Conservation (phyloP, 2,113 vertebrate genomes). For the Sebastes fasciatus region DNA sequence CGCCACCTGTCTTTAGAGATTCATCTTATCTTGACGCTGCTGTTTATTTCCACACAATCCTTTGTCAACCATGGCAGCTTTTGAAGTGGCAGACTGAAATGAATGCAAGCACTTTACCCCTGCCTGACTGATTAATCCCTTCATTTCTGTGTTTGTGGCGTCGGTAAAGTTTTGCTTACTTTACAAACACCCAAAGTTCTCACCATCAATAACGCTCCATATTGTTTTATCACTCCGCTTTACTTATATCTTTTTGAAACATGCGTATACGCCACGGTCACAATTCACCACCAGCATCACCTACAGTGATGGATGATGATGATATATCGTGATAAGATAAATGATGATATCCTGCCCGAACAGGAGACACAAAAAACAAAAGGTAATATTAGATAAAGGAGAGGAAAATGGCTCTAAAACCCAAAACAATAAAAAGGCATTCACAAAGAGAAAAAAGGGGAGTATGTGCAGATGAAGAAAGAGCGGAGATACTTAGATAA, state of each 20-base stretch:
- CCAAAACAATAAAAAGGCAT: neutral
- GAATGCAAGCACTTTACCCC: conserved; percentile 38
- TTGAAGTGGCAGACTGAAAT: conserved; percentile 50
- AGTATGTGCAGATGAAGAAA: neutral
- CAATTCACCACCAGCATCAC: conserved; percentile 9
- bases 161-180: conserved; percentile 43
- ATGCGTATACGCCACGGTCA: conserved; percentile 15
- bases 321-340: conserved; percentile 34
- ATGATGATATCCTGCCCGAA: conserved; percentile 18
- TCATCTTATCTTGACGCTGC: conserved; percentile 42
- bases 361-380: conserved; percentile 18
- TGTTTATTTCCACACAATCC: conserved; percentile 56
- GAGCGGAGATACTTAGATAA: neutral
- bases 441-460: neutral
- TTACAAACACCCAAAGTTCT: conserved; percentile 38
- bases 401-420: neutral
- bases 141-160: conserved; percentile 26
- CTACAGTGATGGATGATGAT: conserved; percentile 53
- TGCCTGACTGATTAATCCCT: conserved; percentile 44
- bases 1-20: conserved; percentile 48
- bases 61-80: conserved; percentile 54
- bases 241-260: conserved; percentile 38
- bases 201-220: conserved; percentile 38
- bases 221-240: conserved; percentile 42
- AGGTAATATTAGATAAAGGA: conserved; percentile 26